Conservation (phyloP, 2,113 vertebrate species). For the Alexandromys fortis region DNA sequence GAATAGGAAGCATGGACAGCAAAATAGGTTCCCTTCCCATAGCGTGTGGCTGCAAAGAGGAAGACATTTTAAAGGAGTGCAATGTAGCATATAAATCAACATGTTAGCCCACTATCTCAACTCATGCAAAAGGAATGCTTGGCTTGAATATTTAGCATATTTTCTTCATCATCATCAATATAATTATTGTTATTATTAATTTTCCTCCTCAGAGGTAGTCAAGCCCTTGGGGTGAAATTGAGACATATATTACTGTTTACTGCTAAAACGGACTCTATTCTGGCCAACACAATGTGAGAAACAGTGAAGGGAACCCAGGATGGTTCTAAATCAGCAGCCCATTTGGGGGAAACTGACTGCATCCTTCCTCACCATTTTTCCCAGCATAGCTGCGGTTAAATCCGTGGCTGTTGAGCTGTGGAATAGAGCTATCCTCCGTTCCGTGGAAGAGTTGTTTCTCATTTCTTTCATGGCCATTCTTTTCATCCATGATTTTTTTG, state of each 20-base stretch:
- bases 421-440: conserved; percentile 78
- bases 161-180: background rate
- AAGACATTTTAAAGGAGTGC: conserved; percentile 27
- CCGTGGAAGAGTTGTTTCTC: conserved; percentile 92
- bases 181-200: background rate
- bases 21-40: conserved; percentile 79
- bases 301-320: background rate
- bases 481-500: conserved; percentile 89
- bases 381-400: conserved; percentile 95
- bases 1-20: conserved; percentile 67
- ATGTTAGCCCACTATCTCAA: background rate
- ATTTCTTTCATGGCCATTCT: conserved; percentile 87
- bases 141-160: background rate
- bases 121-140: background rate
- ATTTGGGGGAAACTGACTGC: background rate
- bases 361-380: conserved; percentile 86
- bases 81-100: background rate
- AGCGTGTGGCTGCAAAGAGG: conserved; percentile 47
- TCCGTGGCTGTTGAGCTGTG: conserved; percentile 86
- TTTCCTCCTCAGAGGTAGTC: background rate
- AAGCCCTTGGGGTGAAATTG: background rate
- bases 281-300: too few relatives aligned
- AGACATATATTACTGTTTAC: background rate
- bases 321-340: background rate
- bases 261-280: background rate